Percentiles rank a stretch among this genome's conserved stretches.
Conservation (phyloP, 2,888 invertebrate genomes). For the Gerris lacustris region DNA sequence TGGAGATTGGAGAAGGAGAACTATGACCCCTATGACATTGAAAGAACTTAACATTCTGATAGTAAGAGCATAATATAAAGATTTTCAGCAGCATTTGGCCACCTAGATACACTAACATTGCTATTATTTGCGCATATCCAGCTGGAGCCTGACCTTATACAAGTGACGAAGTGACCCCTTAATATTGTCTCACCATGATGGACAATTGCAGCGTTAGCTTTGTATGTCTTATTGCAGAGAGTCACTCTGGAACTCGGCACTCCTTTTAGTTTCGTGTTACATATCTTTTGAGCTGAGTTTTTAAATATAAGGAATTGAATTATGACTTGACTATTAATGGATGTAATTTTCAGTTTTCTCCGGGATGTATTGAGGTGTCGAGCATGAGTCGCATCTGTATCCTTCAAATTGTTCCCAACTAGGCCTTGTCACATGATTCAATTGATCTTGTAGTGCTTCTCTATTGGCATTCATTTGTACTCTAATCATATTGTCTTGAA, state of each 20-base stretch:
- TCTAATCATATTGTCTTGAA: neutral
- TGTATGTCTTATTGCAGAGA: neutral
- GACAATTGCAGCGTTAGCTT: neutral
- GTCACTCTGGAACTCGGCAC: neutral
- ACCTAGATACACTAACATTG: too few species aligned
- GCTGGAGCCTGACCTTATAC: too few species aligned
- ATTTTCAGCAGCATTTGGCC: too few species aligned
- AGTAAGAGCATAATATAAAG: too few species aligned
- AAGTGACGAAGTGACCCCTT: too few species aligned
- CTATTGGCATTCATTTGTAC: too few species aligned
- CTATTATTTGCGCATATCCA: too few species aligned
- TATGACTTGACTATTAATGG: neutral
- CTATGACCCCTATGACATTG: too few species aligned
- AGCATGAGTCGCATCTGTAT: neutral
- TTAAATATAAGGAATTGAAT: neutral
- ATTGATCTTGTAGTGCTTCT: neutral
- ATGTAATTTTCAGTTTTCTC: neutral
- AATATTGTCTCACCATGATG: neutral
- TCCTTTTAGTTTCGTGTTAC: neutral
- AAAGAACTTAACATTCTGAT: too few species aligned
- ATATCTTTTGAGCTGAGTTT: neutral
- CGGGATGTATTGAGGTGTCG: neutral
- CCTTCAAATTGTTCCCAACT: neutral
- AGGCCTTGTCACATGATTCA: neutral
- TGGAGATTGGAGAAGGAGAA: too few species aligned